Evolutionary conservation across 2,113 vertebrate species (phyloP), one percentile per base, ranked within the genome.

Genomic region (Formicarius rufipectus): DNA sequence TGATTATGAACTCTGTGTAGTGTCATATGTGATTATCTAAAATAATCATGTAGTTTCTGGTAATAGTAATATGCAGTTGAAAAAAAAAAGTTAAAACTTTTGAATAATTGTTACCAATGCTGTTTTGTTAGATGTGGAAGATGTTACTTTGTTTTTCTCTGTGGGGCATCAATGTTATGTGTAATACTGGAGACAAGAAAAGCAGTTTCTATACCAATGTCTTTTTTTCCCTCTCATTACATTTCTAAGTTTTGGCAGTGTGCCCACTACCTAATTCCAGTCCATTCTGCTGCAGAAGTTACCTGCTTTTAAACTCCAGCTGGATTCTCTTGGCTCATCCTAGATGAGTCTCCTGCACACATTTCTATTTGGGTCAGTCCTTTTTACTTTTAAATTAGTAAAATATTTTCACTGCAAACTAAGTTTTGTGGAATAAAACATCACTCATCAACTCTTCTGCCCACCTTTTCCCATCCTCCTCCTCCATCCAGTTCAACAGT

Each of bases 191-290:
- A 83, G 47, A 18, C 21, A 45, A 58, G 55, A 68, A 68, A 52
- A 45, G 27, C 30, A 63, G 40, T 73, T 94, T 83, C 22, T 68
- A 10, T 62, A 21, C 13, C 30, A 24, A 2, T 68, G 33, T 45
- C 3, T 18, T 35, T 23, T 12, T 40, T 14, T 5, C 6, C 3
- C 15, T 5, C 18, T 2, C 5, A 15, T 30, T 27, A 15, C 8
- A 15, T 72, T 85, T 82, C 42, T 75, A 53, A 14, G 2, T 67
- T 91, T 72, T 75, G 35, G 4, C 52, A 31, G 28, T 27, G 55
- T 75, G 17, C 33, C 42, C 47, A 22, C 24, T 90, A 47, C 23
- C 62, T 75, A 67, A 88, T 53, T 67, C 20, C 12, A 9, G 13
- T 63, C 52, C 24, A 20, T 16, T n/a, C 33, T 45, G 13, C 30